phyloP scores from a whole-genome alignment of 2,113 vertebrate genomes.

The Ictalurus furcatus region DNA sequence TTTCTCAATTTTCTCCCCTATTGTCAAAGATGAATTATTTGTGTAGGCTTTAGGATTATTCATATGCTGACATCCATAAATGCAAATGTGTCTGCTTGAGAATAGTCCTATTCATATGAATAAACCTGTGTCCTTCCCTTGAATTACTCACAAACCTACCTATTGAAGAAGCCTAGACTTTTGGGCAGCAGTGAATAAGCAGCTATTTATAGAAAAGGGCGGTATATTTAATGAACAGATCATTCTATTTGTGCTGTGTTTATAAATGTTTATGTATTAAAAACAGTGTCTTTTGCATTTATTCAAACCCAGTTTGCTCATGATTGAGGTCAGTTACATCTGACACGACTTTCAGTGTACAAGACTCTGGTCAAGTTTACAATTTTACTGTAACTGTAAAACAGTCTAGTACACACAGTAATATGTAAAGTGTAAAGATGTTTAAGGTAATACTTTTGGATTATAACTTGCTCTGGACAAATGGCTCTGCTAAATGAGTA shows the following conservation, averaged over 20 bases:
- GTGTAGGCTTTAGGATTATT: not conserved
- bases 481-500: not conserved
- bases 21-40: not conserved
- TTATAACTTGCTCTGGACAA: not conserved
- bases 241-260: not conserved
- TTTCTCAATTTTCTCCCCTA: too few species aligned
- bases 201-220: slow-evolving; percentile 5
- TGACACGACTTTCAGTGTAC: not conserved
- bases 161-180: not conserved
- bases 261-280: not conserved
- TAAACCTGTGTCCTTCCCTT: not conserved
- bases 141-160: not conserved
- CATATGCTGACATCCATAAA: too few species aligned
- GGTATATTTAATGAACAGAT: not conserved
- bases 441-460: not conserved
- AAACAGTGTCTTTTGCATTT: not conserved
- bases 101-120: not conserved
- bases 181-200: not conserved
- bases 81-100: too few species aligned
- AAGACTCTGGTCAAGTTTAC: not conserved
- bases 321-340: not conserved
- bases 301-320: not conserved
- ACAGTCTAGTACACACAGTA: not conserved
- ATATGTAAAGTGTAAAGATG: not conserved
- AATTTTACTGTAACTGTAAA: not conserved